Evolutionary conservation across 2,888 invertebrate genomes (phyloP), one percentile per base, ranked within the genome.

Genomic region (Trissoscelio sp.): DNA sequence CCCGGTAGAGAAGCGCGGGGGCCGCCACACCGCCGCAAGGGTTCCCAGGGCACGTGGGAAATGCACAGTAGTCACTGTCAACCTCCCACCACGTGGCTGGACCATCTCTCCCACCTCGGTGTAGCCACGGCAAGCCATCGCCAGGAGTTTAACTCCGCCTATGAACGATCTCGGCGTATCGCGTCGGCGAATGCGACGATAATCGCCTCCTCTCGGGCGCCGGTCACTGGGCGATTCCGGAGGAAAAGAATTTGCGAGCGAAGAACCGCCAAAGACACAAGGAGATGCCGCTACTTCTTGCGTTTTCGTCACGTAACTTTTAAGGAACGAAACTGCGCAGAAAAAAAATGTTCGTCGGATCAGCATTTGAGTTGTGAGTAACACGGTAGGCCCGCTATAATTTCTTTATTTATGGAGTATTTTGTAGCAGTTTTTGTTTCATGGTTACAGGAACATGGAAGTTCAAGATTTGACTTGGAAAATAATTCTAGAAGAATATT

Each of bases 1-100:
- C 78, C 67, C 64, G 77, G 78, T 62, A 83, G 83, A 81, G 86
- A 79, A 79, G 87, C 87, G 88, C 91, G 91, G 91, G 91, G 91
- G 91, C 92, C 90, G 91, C 90, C 89, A 89, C 88, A 91, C 87
- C 88, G 91, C 90, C 92, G 92, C 92, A 89, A 91, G 91, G 91
- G 91, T 91, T 91, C 91, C 91, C 92, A 92, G 92, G 92, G 91
- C 92, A 92, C 93, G 93, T 93, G 93, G 93, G 93, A 93, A 93
- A 92, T 93, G 93, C 93, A 93, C 93, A 92, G 93, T 93, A 93
- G 93, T 93, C 92, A 91, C 91, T 91, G 89, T 90, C 90, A 91
- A 91, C 89, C 88, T 88, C 86, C 87, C 88, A 87, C 89, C 87
- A 88, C 86, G 85, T 86, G 86, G 88, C 86, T 86, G 87, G 70